Evolutionary conservation across 2,888 invertebrate genomes (phyloP), one percentile per base, ranked within the genome.

Genomic region (Arrhopalites spinosus): DNA sequence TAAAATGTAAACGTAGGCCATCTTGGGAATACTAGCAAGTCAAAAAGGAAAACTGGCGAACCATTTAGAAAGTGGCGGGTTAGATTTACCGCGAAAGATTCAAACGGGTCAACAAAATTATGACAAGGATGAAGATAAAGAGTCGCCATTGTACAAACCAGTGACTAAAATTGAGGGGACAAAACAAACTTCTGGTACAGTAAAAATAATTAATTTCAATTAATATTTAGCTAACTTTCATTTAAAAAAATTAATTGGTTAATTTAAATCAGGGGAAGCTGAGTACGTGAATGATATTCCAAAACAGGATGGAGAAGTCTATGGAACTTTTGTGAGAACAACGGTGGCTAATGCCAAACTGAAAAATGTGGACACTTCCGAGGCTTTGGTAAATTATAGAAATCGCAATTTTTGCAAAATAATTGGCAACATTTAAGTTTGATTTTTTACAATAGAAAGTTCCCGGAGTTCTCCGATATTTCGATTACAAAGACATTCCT

Each of bases 251-350:
- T 61, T 61, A 50, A 50, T 7, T 56, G 25, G 23, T 61, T 61
- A 13, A 23, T 23, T 61, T 2, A 23, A 8, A 79, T 87, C 89
- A 82, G 95, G 95, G 0, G 93, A 93, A 85, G 92, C 93, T 0
- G 88, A 90, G 74, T 95, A 92, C 85, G 87, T 91, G 23, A 91
- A 92, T 84, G 95, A 95, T 84, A 86, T 92, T 29, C 90, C 91
- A 27, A 86, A 87, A 0, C 87, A 88, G 68, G 88, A 88, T 0
- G 87, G 89, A 78, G 92, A 94, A 86, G 88, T 94, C 0, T 90
- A 88, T 85, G 93, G 89, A 25, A 90, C 90, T 5, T 91, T 93
- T 83, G 92, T 93, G 0, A 85, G 89, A 1, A 89, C 91, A 73
- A 89, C 67, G 86, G 89, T 84, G 84, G 87, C 74, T 84, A 87